Percentiles rank a stretch among this genome's conserved stretches.
Evolutionary conservation across 2,113 vertebrate species (phyloP).

Genomic region (Chelonoidis abingdonii): DNA sequence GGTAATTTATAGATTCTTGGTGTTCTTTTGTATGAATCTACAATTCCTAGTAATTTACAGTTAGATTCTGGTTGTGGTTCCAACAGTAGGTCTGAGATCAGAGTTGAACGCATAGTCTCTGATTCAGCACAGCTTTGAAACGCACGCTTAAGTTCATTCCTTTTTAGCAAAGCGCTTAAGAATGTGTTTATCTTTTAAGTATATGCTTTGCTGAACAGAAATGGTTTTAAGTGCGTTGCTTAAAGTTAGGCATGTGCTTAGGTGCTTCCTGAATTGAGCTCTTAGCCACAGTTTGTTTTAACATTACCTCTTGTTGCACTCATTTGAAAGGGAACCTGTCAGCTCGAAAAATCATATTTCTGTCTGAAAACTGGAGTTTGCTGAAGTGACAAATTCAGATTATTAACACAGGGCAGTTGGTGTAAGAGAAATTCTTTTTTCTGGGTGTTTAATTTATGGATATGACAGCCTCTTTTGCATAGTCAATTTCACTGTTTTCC

Average conservation of each 20-base stretch:
- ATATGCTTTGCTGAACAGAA: background rate
- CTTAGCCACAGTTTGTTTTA: accelerated
- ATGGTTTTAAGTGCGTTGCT: background rate
- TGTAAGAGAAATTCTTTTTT: background rate
- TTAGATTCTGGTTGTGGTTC: conserved; percentile 35
- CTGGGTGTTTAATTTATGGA: background rate
- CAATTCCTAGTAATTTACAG: conserved; percentile 64
- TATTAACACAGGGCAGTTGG: background rate
- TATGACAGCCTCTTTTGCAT: background rate
- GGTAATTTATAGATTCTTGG: conserved; percentile 56
- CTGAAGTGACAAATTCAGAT: background rate
- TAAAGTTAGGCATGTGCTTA: background rate
- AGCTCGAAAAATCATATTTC: background rate
- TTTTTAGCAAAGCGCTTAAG: background rate
- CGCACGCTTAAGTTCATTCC: background rate
- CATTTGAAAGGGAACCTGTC: background rate
- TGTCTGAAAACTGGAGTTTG: background rate
- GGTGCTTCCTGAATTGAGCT: background rate
- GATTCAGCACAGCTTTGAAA: conserved; percentile 36
- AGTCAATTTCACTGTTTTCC: background rate
- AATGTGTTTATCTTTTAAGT: background rate
- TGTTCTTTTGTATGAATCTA: conserved; percentile 39
- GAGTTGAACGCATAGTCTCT: background rate
- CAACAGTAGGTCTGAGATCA: conserved; percentile 45
- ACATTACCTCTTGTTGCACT: background rate